Evolutionary conservation across 1,140 invertebrate genomes (phyloP).

Genomic region (Bombus sylvicola): DNA sequence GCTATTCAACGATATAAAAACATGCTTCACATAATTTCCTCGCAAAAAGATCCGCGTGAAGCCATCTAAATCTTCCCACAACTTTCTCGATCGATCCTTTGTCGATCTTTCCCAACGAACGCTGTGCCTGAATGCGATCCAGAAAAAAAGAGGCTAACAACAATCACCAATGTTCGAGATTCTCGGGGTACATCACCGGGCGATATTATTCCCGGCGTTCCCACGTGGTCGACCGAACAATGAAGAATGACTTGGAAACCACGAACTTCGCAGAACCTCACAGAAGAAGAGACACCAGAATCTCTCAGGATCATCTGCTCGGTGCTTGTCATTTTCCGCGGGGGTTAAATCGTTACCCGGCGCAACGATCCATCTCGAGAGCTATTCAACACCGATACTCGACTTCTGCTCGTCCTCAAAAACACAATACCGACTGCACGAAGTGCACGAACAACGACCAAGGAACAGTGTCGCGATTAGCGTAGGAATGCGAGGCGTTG

Average conservation of each 20-base stretch:
- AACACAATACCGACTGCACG: background rate
- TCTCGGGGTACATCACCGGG: background rate
- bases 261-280: background rate
- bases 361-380: slow-evolving; percentile 19
- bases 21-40: background rate
- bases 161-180: background rate
- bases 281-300: background rate
- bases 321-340: slow-evolving; percentile 12
- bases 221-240: slow-evolving; percentile 12
- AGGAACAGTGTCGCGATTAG: slow-evolving; percentile 27
- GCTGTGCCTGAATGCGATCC: background rate
- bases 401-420: background rate
- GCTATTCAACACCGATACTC: background rate
- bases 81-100: background rate
- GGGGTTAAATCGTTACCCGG: slow-evolving; percentile 39
- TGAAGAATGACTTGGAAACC: slow-evolving; percentile 5
- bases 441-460: background rate
- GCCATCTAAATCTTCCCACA: background rate
- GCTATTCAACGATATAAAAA: no score
- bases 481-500: slow-evolving; percentile 31
- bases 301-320: background rate
- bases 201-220: background rate
- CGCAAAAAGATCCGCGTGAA: background rate
- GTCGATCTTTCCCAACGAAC: background rate
- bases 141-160: background rate